phyloP scores from a whole-genome alignment of 2,113 vertebrate genomes.

The Crotalus tigris region DNA sequence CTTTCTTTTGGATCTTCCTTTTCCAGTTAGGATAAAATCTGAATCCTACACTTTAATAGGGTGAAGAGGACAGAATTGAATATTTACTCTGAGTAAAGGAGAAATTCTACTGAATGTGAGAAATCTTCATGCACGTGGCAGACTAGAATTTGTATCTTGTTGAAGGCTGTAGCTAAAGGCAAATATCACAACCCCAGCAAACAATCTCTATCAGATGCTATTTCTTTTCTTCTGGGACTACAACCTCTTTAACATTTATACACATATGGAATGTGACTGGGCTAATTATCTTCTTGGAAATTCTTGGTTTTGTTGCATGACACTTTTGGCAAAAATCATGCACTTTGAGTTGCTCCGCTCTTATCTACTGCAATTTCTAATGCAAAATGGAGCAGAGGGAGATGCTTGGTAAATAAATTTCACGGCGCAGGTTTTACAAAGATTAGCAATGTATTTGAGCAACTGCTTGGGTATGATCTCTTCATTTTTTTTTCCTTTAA shows the following conservation, averaged over 20 bases:
- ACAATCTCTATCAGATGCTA: slow-evolving; percentile 43
- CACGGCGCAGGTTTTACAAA: slow-evolving; percentile 45
- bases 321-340: slow-evolving; percentile 38
- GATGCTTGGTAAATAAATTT: slow-evolving; percentile 55
- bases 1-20: neutral
- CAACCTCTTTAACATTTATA: slow-evolving; percentile 49
- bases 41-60: neutral
- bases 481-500: slow-evolving; percentile 44
- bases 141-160: neutral
- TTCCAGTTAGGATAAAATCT: neutral
- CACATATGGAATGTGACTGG: slow-evolving; percentile 40
- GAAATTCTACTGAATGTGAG: neutral
- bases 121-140: neutral
- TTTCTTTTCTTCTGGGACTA: slow-evolving; percentile 54
- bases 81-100: neutral
- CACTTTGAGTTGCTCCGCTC: neutral
- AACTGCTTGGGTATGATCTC: slow-evolving; percentile 46
- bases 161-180: neutral
- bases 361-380: slow-evolving; percentile 44
- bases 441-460: slow-evolving; percentile 57
- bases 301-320: slow-evolving; percentile 26
- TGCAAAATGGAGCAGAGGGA: slow-evolving; percentile 44
- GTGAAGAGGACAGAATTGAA: neutral
- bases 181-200: neutral
- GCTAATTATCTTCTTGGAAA: slow-evolving; percentile 55